These are phyloP conservation scores for Scaptodrosophila latifasciaeformis DNA, from an alignment of 2,888 invertebrate genomes.

Conservation along the genomic window DNA sequence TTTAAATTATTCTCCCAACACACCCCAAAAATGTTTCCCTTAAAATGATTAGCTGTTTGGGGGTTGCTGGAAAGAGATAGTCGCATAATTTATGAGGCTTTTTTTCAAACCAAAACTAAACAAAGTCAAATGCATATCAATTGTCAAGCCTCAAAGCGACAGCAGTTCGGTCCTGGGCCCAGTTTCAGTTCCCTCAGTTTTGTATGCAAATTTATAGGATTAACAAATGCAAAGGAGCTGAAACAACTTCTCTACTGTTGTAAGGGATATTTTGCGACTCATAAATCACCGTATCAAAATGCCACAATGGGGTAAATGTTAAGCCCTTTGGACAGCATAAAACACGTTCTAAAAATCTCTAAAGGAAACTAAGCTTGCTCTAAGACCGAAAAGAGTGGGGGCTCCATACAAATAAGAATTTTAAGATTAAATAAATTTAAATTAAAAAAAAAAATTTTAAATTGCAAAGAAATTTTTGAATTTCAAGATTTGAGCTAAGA, in stretches of 20 bases:
- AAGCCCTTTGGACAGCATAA: conserved; percentile 54
- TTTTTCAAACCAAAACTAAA: conserved; percentile 28
- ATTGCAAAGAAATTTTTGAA: no score
- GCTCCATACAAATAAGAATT: no score
- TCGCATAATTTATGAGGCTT: conserved; percentile 43
- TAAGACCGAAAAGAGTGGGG: no score
- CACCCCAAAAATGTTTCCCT: background rate
- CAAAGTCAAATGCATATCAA: conserved; percentile 58
- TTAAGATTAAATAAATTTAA: no score
- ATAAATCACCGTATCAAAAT: conserved; percentile 66
- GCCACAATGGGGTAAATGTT: conserved; percentile 57
- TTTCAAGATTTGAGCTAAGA: no score
- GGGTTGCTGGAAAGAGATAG: no score
- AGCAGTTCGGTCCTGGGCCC: background rate
- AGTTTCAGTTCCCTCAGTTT: conserved; percentile 17
- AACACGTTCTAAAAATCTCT: conserved; percentile 61
- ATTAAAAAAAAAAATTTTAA: no score
- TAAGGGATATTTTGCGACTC: conserved; percentile 38
- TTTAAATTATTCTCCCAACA: background rate
- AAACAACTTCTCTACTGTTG: conserved; percentile 14
- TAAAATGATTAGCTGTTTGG: background rate
- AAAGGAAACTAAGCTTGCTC: no score
- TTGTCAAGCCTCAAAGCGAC: conserved; percentile 33
- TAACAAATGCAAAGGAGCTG: conserved; percentile 60
- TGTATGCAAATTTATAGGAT: conserved; percentile 64